Percentiles rank a stretch among this genome's conserved stretches.
These are phyloP conservation scores for Callionymus lyra DNA, from an alignment of 2,113 vertebrate species.

Conservation along the genomic window DNA sequence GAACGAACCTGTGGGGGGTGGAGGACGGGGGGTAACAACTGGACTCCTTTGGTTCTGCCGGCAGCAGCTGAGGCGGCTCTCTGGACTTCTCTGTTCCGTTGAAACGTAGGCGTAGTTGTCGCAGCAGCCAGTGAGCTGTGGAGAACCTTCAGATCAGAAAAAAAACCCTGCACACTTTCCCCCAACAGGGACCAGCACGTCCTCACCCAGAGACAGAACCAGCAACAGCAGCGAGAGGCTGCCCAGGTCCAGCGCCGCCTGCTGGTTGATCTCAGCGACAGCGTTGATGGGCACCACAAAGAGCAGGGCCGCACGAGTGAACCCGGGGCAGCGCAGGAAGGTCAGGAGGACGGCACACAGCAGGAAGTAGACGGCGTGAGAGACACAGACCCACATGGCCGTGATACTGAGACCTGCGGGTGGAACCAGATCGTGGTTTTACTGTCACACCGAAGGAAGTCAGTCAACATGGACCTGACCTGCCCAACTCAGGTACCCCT, in stretches of 20 bases:
- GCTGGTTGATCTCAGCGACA: slow-evolving; percentile 62
- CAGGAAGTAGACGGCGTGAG: slow-evolving; percentile 58
- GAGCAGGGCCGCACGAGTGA: slow-evolving; percentile 57
- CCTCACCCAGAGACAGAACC: slow-evolving; percentile 56
- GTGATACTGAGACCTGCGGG: slow-evolving; percentile 56
- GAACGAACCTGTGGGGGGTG: slow-evolving; percentile 64
- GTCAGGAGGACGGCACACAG: slow-evolving; percentile 61
- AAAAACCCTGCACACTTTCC: not conserved
- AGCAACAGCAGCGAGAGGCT: slow-evolving; percentile 61
- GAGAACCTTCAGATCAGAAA: not conserved
- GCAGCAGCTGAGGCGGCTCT: not conserved
- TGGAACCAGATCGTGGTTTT: not conserved
- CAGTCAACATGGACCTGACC: slow-evolving; percentile 33
- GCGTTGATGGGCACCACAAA: slow-evolving; percentile 61
- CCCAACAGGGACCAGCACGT: not conserved
- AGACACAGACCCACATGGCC: slow-evolving; percentile 61
- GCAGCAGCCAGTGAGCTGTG: slow-evolving; percentile 63
- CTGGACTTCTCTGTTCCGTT: not conserved
- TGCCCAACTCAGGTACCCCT: slow-evolving; percentile 58
- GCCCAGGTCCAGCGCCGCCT: slow-evolving; percentile 59
- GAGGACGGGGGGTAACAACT: slow-evolving; percentile 41
- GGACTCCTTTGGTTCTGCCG: slow-evolving; percentile 8
- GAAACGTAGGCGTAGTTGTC: slow-evolving; percentile 13
- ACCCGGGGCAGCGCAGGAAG: slow-evolving; percentile 59
- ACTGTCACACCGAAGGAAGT: too few relatives aligned